phyloP scores from a whole-genome alignment of 2,888 invertebrate species.

The Heliothis peltigera region DNA sequence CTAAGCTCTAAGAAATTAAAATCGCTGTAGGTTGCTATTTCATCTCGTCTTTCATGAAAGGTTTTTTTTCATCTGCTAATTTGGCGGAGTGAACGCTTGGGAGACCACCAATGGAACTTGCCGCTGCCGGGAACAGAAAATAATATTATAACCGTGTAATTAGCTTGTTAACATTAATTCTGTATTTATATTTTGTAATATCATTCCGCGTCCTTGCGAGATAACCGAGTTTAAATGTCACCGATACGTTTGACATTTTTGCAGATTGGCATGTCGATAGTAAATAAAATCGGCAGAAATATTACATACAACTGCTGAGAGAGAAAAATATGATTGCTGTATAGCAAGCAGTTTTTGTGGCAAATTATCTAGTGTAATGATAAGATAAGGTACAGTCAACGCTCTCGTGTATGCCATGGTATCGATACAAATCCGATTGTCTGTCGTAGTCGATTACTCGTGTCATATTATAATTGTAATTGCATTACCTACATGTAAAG shows the following conservation, averaged over 20 bases:
- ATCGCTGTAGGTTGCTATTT: constrained; percentile 30
- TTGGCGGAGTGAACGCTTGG: constrained; percentile 34
- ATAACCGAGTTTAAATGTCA: constrained; percentile 52
- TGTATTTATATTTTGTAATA: constrained; percentile 38
- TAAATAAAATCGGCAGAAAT: constrained; percentile 2
- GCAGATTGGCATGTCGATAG: constrained; percentile 17
- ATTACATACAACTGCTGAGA: constrained; percentile 15
- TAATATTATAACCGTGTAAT: constrained; percentile 47
- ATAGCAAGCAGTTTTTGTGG: constrained; percentile 43
- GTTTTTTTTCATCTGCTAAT: constrained; percentile 42
- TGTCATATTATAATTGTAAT: constrained; percentile 17
- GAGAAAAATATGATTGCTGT: constrained; percentile 9
- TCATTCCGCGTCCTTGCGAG: constrained; percentile 36
- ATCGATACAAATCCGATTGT: constrained; percentile 58
- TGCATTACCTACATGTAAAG: not conserved
- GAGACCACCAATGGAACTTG: constrained; percentile 44
- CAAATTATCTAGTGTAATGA: constrained; percentile 57
- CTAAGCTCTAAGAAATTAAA: constrained; percentile 39
- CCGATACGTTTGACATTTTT: constrained; percentile 42
- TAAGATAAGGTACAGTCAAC: constrained; percentile 72
- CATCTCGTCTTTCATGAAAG: constrained; percentile 31
- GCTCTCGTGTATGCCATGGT: constrained; percentile 59
- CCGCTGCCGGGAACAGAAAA: constrained; percentile 41
- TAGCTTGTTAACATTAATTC: constrained; percentile 33
- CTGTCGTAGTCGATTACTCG: constrained; percentile 18